These are phyloP conservation scores for Zaprionus obscuricornis DNA, from an alignment of 2,888 invertebrate genomes.

Conservation along the genomic window DNA sequence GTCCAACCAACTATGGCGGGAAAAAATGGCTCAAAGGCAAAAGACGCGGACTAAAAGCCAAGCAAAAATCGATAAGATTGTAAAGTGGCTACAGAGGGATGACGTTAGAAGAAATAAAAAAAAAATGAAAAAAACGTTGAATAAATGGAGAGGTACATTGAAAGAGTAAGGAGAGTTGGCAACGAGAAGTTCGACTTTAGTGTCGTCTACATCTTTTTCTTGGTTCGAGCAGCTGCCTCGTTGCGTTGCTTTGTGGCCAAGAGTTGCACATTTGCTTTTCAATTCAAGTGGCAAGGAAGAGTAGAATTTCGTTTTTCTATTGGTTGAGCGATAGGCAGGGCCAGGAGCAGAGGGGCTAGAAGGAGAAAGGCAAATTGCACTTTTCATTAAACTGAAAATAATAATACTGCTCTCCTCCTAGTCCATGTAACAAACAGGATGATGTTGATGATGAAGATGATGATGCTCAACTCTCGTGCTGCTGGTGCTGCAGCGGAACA, in stretches of 20 bases:
- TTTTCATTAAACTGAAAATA: slow-evolving; percentile 73
- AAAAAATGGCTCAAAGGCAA: slow-evolving; percentile 54
- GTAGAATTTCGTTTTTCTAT: no score
- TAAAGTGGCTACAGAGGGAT: slow-evolving; percentile 60
- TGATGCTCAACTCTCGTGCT: no score
- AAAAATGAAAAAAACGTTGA: background rate
- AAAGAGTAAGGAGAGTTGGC: background rate
- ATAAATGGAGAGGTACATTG: background rate
- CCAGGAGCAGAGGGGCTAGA: background rate
- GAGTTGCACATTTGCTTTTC: slow-evolving; percentile 68
- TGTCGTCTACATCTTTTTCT: slow-evolving; percentile 36
- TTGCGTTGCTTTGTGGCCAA: slow-evolving; percentile 57
- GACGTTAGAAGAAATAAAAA: background rate
- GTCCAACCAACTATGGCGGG: slow-evolving; percentile 36
- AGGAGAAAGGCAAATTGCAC: slow-evolving; percentile 55
- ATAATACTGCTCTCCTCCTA: slow-evolving; percentile 37
- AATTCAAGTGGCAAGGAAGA: slow-evolving; percentile 47
- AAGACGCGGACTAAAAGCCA: slow-evolving; percentile 57
- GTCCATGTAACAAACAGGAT: slow-evolving; percentile 38
- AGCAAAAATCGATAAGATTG: slow-evolving; percentile 66
- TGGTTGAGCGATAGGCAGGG: no score
- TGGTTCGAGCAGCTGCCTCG: background rate
- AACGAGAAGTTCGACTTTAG: slow-evolving; percentile 27
- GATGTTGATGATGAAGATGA: slow-evolving; percentile 27
- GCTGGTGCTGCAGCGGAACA: no score